Base-by-base conservation (phyloP, 2,113 vertebrate species). In the Litocranius walleri region DNA sequence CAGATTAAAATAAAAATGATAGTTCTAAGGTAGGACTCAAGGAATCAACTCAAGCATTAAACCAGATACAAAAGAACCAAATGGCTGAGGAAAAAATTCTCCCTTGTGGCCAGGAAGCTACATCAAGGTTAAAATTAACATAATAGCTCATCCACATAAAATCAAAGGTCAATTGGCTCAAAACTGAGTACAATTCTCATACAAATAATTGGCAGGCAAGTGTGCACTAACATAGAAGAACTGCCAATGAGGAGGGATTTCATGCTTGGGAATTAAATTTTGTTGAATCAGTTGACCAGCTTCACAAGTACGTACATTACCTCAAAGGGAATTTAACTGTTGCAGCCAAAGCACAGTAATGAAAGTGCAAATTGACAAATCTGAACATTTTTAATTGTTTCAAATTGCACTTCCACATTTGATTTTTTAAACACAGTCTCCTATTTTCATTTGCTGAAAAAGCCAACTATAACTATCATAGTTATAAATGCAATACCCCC, bases 191-290 rank as follows among this genome's bases (percentile, higher is more conserved):
- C 23, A 93, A 36, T 88, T 84, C 95, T 93, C 95, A 86, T 59
- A 87, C 21, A 97, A 92, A 95, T 88, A 97, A 92, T 59, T 96
- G 74, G 16, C 43, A 91, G n/a, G 45, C 40, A 95, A 90, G 6
- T 74, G 7, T 88, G 30, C 45, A 54, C 30, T 95, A 88, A 88
- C 61, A 50, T 5, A 64, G 86, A 84, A 89, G 25, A 16, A 95
- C 1, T 89, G 45, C 48, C 61, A 97, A 45, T 14, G 30, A 95
- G 29, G 57, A 83, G 40, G 11, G 88, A 95, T 90, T 90, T 92
- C 36, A n/a, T 90, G 11, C n/a, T 89, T 36, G 9, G 3, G 25
- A 78, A 93, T 83, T 88, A 90, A 93, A 94, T 78, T 91, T 84
- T 96, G 57, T 87, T 92, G 48, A 93, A 61, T 91, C 81, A 92